Base-by-base conservation (phyloP, 37 sponge, comb jelly and placozoan species). In the Hormiphora californensis region DNA sequence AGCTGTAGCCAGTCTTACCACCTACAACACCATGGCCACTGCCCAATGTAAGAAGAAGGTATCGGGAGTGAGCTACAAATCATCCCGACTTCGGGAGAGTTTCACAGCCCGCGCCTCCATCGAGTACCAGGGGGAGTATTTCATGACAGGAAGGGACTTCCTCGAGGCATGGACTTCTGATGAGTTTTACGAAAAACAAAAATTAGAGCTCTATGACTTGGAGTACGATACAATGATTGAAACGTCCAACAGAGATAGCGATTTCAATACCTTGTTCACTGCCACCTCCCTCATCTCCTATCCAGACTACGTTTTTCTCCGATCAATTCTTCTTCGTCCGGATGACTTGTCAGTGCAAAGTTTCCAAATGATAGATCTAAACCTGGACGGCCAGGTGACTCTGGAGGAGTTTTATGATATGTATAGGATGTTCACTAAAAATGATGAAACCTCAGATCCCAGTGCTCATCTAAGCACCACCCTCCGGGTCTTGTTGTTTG, bases 331-430 rank as follows among this genome's bases (percentile, higher is more conserved):
- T 36, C 34, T 36, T 5, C 32, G 67, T 9, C 67, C 67, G 9
- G 67, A 65, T 65, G 67, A 65, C 28, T 65, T 65, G 67, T 65
- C 67, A 32, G 37, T 65, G 37, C 32, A 65, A 65, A 65, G 67
- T 33, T 65, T 65, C 17, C 34, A 65, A 65, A 65, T 65, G 67
- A 8, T 65, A 5, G 67, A 65, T 33, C 67, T 65, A 33, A 38
- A 65, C 35, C 67, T 34, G 9, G 35, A 65, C 17, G 67, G 67
- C 38, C 35, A 7, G 3, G 35, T 65, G 35, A 36, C 36, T 19
- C 32, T 65, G 1, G 37, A 65, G 32, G 67, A 65, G 35, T 65
- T 36, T 34, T 65, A 65, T 28, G 5, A 5, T 34, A 17, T 65
- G 1, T 32, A 38, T 28, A 65, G 35, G 37, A 11, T 65, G 67